Evolutionary conservation across 2,888 invertebrate genomes (phyloP), one percentile per base, ranked within the genome.

Genomic region (Phrixothrix hirtus): DNA sequence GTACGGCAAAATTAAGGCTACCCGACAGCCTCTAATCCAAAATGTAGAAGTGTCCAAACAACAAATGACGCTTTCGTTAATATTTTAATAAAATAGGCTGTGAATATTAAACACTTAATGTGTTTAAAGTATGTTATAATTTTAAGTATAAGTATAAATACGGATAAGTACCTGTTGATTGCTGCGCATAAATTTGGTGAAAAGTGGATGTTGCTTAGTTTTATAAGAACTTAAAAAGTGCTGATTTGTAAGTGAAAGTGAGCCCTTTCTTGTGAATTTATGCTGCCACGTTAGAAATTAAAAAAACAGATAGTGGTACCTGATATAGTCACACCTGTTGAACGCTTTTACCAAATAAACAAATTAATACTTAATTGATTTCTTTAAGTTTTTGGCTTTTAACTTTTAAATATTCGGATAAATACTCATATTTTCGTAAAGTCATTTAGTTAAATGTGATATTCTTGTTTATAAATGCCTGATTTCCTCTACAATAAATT

Each of bases 1-100:
- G 54, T 57, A 55, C 55, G 49, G 50, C 45, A 57, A 55, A 53
- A 61, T 57, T 59, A 48, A 61, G 57, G 57, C 61, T 57, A 59
- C 49, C 50, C 44, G 47, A 36, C 50, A 42, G 48, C 56, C 58
- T 58, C 56, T 52, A 48, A 42, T 35, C 48, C 32, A 60, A 38
- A 46, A 52, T 49, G 59, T 35, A 48, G 32, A 48, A 41, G 35
- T 26, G 34, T 34, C 14, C 31, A 32, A 47, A 31, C 14, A 26
- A 39, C 2, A 26, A 7, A 2, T 14, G 26, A 38, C 3, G 5
- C 14, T 21, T 25, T 25, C 9, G 14, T 14, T n/a, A 3, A 13
- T 12, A 11, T 25, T 25, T 14, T 21, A 26, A 6, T n/a, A 6
- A 27, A 37, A 10, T n/a, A 32, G 47, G 47, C 47, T 47, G 47